These are phyloP conservation scores for Ibycter americanus DNA, from an alignment of 2,797 vertebrate species.

Conservation along the genomic window DNA sequence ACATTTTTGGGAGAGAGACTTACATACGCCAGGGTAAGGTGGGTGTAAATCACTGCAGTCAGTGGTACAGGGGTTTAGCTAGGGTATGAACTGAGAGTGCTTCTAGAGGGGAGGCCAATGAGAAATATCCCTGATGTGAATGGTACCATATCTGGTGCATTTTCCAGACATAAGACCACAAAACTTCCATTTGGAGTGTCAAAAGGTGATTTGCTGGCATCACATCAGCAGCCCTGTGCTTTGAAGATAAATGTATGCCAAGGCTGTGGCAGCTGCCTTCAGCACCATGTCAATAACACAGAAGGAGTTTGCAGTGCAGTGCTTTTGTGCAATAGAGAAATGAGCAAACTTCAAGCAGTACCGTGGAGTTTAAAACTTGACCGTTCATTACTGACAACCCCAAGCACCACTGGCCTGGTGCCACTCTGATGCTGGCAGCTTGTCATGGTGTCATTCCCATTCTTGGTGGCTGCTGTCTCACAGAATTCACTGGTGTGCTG, in stretches of 20 bases:
- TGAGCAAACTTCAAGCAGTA: accelerated
- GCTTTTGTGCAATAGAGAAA: background rate
- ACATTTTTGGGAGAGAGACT: background rate
- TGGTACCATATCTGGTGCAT: background rate
- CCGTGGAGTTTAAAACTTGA: background rate
- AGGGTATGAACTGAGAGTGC: background rate
- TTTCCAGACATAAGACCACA: background rate
- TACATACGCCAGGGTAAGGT: background rate
- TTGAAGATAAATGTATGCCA: background rate
- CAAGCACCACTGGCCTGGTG: background rate
- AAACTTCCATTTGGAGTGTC: background rate
- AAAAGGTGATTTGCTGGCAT: conserved; percentile 36
- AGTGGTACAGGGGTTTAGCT: background rate
- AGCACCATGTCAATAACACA: background rate
- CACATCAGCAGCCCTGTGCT: background rate
- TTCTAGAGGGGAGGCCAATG: background rate
- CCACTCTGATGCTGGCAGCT: background rate
- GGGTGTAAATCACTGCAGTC: conserved; percentile 13
- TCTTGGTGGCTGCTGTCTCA: background rate
- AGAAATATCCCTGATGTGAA: conserved; percentile 25
- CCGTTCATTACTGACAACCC: background rate
- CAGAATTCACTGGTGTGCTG: background rate
- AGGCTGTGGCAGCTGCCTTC: background rate
- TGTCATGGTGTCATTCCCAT: background rate
- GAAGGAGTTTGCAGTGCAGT: background rate